These are phyloP conservation scores for Pyrrhia umbra DNA, from an alignment of 2,888 invertebrate species.

Conservation along the genomic window DNA sequence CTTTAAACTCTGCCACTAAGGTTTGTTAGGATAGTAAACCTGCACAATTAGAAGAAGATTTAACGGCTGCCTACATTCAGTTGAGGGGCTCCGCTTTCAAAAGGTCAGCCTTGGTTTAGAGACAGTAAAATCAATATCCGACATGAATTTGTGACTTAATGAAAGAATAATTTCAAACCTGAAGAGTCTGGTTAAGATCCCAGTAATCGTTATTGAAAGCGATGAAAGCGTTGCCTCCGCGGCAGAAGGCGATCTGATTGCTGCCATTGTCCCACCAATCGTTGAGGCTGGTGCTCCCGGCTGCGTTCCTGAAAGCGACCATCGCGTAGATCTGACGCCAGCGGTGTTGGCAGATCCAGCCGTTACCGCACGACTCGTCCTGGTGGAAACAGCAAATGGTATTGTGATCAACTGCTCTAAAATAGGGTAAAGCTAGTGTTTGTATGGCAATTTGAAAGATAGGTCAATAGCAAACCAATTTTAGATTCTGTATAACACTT, in stretches of 20 bases:
- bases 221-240: constrained; percentile 90
- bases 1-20: no score
- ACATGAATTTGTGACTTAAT: background rate
- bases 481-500: no score
- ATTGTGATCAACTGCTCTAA: no score
- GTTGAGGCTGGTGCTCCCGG: constrained; percentile 86
- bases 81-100: no score
- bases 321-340: constrained; percentile 94
- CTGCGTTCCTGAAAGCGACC: constrained; percentile 93
- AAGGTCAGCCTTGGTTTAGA: no score
- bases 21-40: no score
- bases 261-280: constrained; percentile 94
- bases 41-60: no score
- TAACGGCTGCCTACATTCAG: no score
- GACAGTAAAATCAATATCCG: no score
- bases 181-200: constrained; percentile 86
- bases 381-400: constrained; percentile 47
- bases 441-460: no score
- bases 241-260: constrained; percentile 94
- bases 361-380: constrained; percentile 90
- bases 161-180: constrained; percentile 72
- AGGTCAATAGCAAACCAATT: no score
- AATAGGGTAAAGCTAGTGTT: background rate
- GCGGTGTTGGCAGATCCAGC: constrained; percentile 95
- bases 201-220: constrained; percentile 90